Evolutionary conservation across 2,888 invertebrate species (phyloP).

Genomic region (Tuberolachnus salignus): DNA sequence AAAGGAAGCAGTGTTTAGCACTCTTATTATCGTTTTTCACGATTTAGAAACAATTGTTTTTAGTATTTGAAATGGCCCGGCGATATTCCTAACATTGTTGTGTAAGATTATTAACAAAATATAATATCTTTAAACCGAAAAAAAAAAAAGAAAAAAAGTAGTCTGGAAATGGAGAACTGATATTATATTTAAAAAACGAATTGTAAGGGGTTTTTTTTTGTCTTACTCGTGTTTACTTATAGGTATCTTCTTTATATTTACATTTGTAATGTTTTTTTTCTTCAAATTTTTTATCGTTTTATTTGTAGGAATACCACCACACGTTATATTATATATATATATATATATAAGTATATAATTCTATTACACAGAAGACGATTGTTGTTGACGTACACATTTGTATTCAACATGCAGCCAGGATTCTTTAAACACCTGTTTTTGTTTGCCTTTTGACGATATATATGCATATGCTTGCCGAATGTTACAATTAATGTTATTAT

Average conservation of each 20-base stretch:
- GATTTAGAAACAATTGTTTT: constrained; percentile 12
- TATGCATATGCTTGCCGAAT: too few species aligned
- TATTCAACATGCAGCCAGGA: not conserved
- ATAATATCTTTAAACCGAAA: too few species aligned
- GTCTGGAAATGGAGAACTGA: too few species aligned
- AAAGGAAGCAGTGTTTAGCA: constrained; percentile 19
- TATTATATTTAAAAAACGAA: too few species aligned
- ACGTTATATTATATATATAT: not conserved
- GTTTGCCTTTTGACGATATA: not conserved
- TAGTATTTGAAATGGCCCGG: constrained; percentile 3
- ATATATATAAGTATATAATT: too few species aligned
- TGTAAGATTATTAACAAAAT: too few species aligned
- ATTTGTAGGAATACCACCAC: constrained; percentile 9
- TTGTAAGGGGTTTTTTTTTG: too few species aligned
- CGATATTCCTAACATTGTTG: too few species aligned
- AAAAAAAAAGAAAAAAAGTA: too few species aligned
- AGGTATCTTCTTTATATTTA: not conserved
- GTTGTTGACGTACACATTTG: not conserved
- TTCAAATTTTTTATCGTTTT: constrained; percentile 9
- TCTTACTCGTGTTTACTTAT: too few species aligned
- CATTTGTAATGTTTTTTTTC: not conserved
- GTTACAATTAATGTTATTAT: too few species aligned
- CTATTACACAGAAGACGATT: not conserved
- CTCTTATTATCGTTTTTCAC: constrained; percentile 16
- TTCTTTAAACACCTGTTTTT: constrained; percentile 38